These are phyloP conservation scores for Laupala kohalensis DNA, from an alignment of 1,140 invertebrate genomes.

Conservation along the genomic window DNA sequence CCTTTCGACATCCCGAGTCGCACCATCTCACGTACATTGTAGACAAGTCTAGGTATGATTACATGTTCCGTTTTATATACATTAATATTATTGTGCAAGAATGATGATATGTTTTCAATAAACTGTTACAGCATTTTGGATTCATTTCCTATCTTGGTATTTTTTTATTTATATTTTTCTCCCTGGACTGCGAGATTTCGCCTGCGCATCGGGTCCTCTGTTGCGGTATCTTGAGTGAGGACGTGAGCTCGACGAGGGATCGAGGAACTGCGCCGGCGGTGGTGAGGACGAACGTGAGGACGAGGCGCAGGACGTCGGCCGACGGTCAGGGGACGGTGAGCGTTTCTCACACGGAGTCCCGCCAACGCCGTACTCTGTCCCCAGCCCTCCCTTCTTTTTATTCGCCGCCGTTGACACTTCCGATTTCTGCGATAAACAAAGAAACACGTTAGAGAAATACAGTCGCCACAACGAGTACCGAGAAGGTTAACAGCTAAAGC, in stretches of 20 bases:
- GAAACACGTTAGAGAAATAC: too few relatives aligned
- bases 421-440: too few relatives aligned
- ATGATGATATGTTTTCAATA: conserved; percentile 13
- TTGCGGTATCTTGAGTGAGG: background rate
- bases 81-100: conserved; percentile 12
- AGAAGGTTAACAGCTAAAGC: too few relatives aligned
- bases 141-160: conserved; percentile 1
- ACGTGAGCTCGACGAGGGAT: background rate
- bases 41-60: conserved; percentile 4
- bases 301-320: background rate
- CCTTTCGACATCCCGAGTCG: background rate
- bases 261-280: background rate
- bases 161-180: conserved; percentile 2
- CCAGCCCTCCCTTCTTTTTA: too few relatives aligned
- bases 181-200: too few relatives aligned
- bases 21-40: conserved; percentile 2
- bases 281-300: background rate
- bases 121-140: conserved; percentile 14
- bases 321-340: too few relatives aligned
- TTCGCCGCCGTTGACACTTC: too few relatives aligned
- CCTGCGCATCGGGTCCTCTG: background rate
- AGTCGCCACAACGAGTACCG: too few relatives aligned
- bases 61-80: conserved; percentile 13
- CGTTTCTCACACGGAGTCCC: too few relatives aligned
- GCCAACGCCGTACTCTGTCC: too few relatives aligned